Conservation (phyloP, 53 echinoderm and acorn worm genomes). For the Stichopus horrens region DNA sequence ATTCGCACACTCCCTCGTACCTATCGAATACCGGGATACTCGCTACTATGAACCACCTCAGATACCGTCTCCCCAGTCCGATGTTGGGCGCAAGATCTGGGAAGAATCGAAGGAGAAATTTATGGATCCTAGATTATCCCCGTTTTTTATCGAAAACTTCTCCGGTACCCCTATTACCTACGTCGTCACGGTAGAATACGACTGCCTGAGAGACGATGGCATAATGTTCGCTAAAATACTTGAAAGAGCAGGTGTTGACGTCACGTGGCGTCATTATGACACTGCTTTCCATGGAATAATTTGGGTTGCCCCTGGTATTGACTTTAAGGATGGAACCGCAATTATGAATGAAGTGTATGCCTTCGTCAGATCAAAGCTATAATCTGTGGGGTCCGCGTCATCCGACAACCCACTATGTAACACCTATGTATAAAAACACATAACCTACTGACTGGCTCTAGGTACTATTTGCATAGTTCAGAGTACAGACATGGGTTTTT, state of each 20-base stretch:
- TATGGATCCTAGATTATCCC: constrained; percentile 66
- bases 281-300: constrained; percentile 57
- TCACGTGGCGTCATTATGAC: constrained; percentile 61
- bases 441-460: too few species aligned
- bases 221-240: constrained; percentile 81
- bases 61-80: background rate
- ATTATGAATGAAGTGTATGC: constrained; percentile 24
- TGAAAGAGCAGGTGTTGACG: constrained; percentile 61
- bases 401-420: too few species aligned
- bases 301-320: constrained; percentile 39
- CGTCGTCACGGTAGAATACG: constrained; percentile 73
- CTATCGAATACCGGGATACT: constrained; percentile 51
- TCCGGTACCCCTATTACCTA: constrained; percentile 59
- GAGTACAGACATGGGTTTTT: too few species aligned
- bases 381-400: background rate
- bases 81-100: constrained; percentile 61
- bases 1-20: constrained; percentile 75
- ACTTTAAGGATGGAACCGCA: background rate
- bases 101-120: constrained; percentile 49
- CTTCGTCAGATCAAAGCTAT: background rate
- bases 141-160: constrained; percentile 64
- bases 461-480: too few species aligned
- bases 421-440: too few species aligned
- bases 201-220: constrained; percentile 85
- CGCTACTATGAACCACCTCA: constrained; percentile 53